A percentile compares a stretch with the other conserved stretches of the same genome.
Conservation (phyloP, 2,113 vertebrate genomes). For the Guaruba guarouba region DNA sequence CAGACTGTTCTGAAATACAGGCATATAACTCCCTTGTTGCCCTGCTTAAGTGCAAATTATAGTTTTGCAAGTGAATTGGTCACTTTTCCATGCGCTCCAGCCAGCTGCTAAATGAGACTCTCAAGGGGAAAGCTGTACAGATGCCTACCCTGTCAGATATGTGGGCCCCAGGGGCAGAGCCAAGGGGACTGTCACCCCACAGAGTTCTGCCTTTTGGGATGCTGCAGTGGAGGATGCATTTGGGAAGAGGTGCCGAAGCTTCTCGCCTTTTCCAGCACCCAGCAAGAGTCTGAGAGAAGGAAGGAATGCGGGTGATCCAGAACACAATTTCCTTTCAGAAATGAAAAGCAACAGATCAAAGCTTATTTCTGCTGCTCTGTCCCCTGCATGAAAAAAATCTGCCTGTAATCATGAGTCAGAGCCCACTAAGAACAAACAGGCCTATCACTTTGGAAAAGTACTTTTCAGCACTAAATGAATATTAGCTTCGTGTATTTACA, state of each 20-base stretch:
- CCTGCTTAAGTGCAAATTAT: background rate
- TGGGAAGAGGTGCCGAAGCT: background rate
- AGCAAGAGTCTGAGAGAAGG: background rate
- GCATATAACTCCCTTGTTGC: background rate
- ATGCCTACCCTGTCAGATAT: background rate
- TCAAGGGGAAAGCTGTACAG: background rate
- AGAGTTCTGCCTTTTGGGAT: background rate
- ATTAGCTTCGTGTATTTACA: background rate
- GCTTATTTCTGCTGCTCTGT: background rate
- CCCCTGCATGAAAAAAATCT: background rate
- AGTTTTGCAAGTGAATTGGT: background rate
- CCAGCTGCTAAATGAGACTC: background rate
- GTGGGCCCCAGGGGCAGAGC: rapidly evolving
- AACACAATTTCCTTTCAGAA: background rate
- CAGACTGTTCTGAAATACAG: background rate
- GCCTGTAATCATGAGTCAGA: constrained; percentile 4
- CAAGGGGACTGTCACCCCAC: background rate
- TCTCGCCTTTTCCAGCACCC: background rate
- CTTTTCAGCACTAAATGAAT: constrained; percentile 6
- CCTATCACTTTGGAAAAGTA: background rate
- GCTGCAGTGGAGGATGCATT: background rate
- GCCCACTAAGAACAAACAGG: background rate
- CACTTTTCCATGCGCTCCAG: background rate
- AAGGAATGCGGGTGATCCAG: background rate
- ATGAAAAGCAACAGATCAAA: background rate